Base-by-base conservation (phyloP, 2,113 vertebrate species). In the Callaeas wilsoni region DNA sequence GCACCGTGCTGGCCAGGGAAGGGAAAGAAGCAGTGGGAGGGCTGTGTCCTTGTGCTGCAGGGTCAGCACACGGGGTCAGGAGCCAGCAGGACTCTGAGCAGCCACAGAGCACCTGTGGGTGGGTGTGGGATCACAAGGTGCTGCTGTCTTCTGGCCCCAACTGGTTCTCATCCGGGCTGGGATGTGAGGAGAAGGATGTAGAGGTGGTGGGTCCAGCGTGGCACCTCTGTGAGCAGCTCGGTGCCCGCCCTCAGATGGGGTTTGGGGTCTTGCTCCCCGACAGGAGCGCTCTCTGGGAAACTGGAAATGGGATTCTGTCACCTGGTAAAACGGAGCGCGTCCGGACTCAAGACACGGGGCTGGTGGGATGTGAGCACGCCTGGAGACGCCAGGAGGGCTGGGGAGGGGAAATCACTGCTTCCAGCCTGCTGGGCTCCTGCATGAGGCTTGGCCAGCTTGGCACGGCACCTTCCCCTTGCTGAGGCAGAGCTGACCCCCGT, bases 391-490 rank as follows among this genome's bases (percentile, higher is more conserved):
- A 21, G 87, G 81, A 56, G 75, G 63, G 84, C 67, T 57, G 86
- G 70, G 87, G 73, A 59, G 87, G 90, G 73, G 2, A 22, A n/a
- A 52, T 27, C 82, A 39, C 70, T 19, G 81, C 93, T 96, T 93
- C 86, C 79, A 91, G 63, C 87, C 52, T 32, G 69, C 75, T 15
- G 83, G 87, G 94, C 78, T 95, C 82, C 84, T 91, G 93, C 97
- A 95, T 91, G 96, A 81, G 46, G 94, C 93, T 91, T 84, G 85
- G 82, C 86, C 8, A 85, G 82, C 90, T 89, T 97, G 90, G 92
- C 92, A 90, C 63, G 6, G 82, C 77, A 73, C 50, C 10, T 67
- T 39, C 71, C 90, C 90, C 69, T 46, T 0, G 73, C 89, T 83
- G 53, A 71, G 65, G 65, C 96, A 79, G 82, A 95, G 73, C 95